Evolutionary conservation across 2,888 invertebrate species (phyloP).

Genomic region (Nephrotoma appendiculata): DNA sequence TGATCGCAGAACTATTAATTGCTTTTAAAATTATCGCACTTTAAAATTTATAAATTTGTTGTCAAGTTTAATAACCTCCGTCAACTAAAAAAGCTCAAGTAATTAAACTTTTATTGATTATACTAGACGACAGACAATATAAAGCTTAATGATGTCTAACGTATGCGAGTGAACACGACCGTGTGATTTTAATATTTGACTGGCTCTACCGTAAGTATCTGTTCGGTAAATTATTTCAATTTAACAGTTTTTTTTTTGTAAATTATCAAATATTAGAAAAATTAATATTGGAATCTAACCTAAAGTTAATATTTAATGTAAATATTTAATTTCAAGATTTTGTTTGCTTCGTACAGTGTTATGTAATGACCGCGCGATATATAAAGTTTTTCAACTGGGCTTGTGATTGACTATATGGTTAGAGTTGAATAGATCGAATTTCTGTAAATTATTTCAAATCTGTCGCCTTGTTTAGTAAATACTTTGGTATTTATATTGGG

Average conservation of each 20-base stretch:
- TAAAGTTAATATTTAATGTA: background rate
- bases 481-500: background rate
- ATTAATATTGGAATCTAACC: background rate
- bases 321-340: background rate
- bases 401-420: background rate
- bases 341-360: background rate
- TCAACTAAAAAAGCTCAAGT: background rate
- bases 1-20: background rate
- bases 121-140: background rate
- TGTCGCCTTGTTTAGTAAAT: background rate
- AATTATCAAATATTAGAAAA: background rate
- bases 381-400: background rate
- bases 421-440: background rate
- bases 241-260: background rate
- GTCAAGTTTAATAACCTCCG: background rate
- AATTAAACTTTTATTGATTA: background rate
- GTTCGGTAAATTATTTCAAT: background rate
- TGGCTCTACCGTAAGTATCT: background rate
- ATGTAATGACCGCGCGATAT: background rate
- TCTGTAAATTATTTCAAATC: background rate
- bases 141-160: background rate
- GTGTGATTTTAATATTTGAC: background rate
- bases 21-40: background rate
- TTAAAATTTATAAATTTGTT: background rate
- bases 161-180: background rate